Evolutionary conservation across 92 coral and sea anemone genomes (phyloP).

Genomic region (Parazoanthus atlanticus): DNA sequence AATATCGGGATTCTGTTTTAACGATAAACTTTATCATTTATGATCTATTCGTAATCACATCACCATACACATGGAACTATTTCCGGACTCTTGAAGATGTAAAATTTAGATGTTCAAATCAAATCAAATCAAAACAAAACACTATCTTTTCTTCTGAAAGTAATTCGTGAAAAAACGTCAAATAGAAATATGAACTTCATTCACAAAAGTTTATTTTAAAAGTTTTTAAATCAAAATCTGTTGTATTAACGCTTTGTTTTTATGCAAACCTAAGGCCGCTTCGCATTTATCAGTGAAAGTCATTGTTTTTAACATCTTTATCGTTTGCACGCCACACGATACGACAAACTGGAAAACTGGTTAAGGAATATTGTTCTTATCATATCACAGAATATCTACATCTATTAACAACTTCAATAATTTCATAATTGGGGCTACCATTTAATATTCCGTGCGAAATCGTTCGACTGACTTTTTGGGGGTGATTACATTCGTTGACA

Average conservation of each 20-base stretch:
- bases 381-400: neutral
- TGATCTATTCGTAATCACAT: too few relatives aligned
- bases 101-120: too few relatives aligned
- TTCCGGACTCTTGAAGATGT: neutral
- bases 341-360: neutral
- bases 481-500: neutral
- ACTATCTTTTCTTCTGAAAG: neutral
- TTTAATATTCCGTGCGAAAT: neutral
- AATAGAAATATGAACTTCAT: neutral
- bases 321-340: neutral
- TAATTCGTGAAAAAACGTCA: neutral
- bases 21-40: too few relatives aligned
- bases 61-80: neutral
- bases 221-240: neutral
- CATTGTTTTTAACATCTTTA: neutral
- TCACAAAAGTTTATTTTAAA: neutral
- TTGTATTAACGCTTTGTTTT: neutral
- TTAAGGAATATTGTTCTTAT: neutral
- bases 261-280: neutral
- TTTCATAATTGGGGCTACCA: too few relatives aligned
- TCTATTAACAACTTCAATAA: neutral
- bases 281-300: neutral
- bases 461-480: neutral
- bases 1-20: too few relatives aligned
- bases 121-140: too few relatives aligned